Evolutionary conservation across 2,113 vertebrate species (phyloP).

Genomic region (Chaenogobius annularis): DNA sequence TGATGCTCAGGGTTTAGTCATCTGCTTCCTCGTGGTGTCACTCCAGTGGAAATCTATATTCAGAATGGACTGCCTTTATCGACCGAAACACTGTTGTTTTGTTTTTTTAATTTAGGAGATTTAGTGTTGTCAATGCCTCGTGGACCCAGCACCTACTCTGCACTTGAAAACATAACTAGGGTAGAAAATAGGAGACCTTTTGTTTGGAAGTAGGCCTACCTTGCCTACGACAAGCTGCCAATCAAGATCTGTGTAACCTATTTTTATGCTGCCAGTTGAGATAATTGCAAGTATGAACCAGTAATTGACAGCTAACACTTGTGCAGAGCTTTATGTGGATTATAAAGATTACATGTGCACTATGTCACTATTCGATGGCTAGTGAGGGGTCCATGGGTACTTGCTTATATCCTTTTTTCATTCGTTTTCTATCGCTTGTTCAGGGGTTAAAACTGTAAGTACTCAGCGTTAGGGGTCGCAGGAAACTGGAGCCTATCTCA

Average conservation of each 20-base stretch:
- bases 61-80: background rate
- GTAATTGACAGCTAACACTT: background rate
- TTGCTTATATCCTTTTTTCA: too few species aligned
- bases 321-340: background rate
- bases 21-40: conserved; percentile 54
- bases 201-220: background rate
- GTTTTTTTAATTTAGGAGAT: background rate
- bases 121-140: background rate
- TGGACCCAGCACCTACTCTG: background rate
- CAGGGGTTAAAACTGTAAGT: too few species aligned
- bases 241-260: conserved; percentile 17
- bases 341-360: too few species aligned
- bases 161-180: background rate
- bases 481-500: too few species aligned
- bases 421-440: too few species aligned
- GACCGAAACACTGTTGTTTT: background rate
- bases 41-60: conserved; percentile 4
- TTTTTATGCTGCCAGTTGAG: background rate
- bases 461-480: too few species aligned
- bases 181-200: background rate
- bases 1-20: background rate
- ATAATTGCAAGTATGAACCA: background rate
- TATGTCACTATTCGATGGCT: too few species aligned
- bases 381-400: too few species aligned
- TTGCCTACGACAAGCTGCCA: background rate